Evolutionary conservation across 2,797 vertebrate genomes (phyloP).

Genomic region (Centroberyx gerrardi): DNA sequence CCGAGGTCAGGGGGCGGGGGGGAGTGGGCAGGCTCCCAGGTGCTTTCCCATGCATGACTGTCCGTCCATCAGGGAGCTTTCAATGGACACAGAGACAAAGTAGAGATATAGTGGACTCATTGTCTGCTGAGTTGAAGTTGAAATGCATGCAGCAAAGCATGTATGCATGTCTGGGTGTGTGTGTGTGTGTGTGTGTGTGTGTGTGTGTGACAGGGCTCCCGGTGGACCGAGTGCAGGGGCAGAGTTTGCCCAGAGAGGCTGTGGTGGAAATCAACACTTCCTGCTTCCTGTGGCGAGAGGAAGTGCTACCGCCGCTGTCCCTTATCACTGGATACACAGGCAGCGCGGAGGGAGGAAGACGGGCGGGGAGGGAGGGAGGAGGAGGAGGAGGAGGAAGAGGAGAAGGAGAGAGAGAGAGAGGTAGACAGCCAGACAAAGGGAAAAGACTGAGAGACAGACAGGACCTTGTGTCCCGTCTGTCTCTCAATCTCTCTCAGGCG

Average conservation of each 20-base stretch:
- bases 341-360: slow-evolving; percentile 61
- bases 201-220: slow-evolving; percentile 38
- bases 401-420: slow-evolving; percentile 30
- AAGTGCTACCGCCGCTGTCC: slow-evolving; percentile 89
- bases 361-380: slow-evolving; percentile 41
- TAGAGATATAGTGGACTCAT: slow-evolving; percentile 54
- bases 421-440: slow-evolving; percentile 50
- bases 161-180: not conserved
- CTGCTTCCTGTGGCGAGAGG: slow-evolving; percentile 92
- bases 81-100: not conserved
- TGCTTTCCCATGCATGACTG: slow-evolving; percentile 72
- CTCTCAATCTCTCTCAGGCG: not conserved
- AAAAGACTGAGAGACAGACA: slow-evolving; percentile 38
- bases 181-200: slow-evolving; percentile 12
- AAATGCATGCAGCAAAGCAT: too few species aligned
- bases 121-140: slow-evolving; percentile 42
- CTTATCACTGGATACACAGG: slow-evolving; percentile 86
- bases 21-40: slow-evolving; percentile 63
- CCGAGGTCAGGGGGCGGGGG: slow-evolving; percentile 63
- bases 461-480: not conserved
- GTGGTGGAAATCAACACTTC: slow-evolving; percentile 78
- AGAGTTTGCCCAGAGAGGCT: slow-evolving; percentile 58
- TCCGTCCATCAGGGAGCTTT: slow-evolving; percentile 25
- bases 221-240: slow-evolving; percentile 15
- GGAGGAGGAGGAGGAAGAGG: slow-evolving; percentile 67